Base-by-base conservation (phyloP, 2,888 invertebrate genomes). In the Brenthis daphne region DNA sequence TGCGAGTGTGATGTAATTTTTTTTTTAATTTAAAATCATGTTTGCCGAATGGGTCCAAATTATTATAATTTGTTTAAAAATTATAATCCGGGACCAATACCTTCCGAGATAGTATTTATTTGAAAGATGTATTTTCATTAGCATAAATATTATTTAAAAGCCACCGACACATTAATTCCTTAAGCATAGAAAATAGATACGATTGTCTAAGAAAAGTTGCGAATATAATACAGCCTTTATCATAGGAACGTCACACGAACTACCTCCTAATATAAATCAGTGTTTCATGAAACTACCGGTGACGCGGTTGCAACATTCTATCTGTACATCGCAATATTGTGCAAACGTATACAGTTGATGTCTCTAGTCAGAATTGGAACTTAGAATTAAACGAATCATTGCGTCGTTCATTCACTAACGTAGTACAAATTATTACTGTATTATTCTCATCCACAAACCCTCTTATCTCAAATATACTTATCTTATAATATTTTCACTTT, bases 81-180 rank as follows among this genome's bases (percentile, higher is more conserved):
- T 93, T 93, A 93, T 93, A 92, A 90, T 84, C 84, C 83, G 93
- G 93, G 93, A 92, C 92, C 93, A 91, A 90, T 86, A 91, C 87
- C 90, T 92, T 93, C 91, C 90, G 89, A 88, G 85, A 90, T 93
- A 92, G 93, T 93, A 92, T 91, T 93, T 93, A 93, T 93, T 93
- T 92, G 85, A 90, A 89, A 89, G 83, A 88, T 89, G 86, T 91
- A 90, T 90, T 88, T 69, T 92, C 89, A 88, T 91, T 91, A 92
- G 88, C 85, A 80, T 92, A 90, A 92, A 90, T 90, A 83, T 86
- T 90, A 89, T 88, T 86, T 86, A 90, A 90, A 92, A 90, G 92
- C 92, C 93, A 93, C 93, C 93, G 93, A 93, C 93, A 93, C 91
- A 90, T 89, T 92, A 90, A 91, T 90, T 91, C 87, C 90, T 90